Base-by-base conservation (phyloP, 2,113 vertebrate genomes). In the Tangachromis dhanisi region DNA sequence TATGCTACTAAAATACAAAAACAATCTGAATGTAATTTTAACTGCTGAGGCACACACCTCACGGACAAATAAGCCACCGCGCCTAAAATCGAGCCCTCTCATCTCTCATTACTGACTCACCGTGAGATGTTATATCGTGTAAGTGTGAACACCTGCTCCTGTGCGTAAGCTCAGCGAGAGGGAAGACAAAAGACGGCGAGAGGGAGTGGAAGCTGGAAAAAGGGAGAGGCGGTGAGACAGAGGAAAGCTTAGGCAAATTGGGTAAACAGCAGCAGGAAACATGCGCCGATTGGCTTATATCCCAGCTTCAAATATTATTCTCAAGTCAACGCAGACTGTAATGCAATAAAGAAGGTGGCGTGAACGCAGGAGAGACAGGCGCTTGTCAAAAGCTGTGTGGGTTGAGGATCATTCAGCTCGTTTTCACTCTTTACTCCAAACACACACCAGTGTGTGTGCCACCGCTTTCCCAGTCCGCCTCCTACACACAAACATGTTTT, bases 401-500 rank as follows among this genome's bases (percentile, higher is more conserved):
- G 92, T 83, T 87, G 80, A 85, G 83, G 42, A 86, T 91, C 90
- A 80, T 88, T 89, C 81, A 78, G 86, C 91, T 88, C 13, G 5
- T 88, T 92, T 91, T 85, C 79, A 42, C 68, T 68, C 49, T 76
- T 89, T 80, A 57, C 80, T 83, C 79, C 87, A 91, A 85, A 91
- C 88, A 79, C 86, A 51, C 85, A 83, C 83, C 45, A 21, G 83
- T 85, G 68, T 87, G 84, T 87, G 80, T 81, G 82, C 83, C 8
- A 40, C 81, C 86, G 87, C 83, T 9, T 80, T 87, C 63, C 83
- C 88, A 83, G 88, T 85, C 86, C 85, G 90, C 92, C 93, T 92
- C 88, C 47, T 88, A 89, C 90, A 88, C 88, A 81, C 92, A 95
- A 81, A 92, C 91, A 89, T 38, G 86, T 91, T 92, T 93, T 92